Conservation (phyloP, 1,140 invertebrate genomes). For the Lepidotrigona ventralis region DNA sequence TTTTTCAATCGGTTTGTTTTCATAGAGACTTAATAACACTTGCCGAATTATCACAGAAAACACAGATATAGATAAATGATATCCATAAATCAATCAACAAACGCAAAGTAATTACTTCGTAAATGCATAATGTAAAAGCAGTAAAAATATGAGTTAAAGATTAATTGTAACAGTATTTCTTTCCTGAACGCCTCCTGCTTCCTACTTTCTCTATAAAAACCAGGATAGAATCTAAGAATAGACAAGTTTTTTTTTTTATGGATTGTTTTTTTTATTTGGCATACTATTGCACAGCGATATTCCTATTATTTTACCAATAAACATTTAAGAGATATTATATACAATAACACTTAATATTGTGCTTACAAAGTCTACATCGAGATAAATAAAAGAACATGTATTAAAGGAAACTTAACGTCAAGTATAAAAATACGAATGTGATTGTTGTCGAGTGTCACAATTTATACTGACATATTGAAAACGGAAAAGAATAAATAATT, state of each 20-base stretch:
- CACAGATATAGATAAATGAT: background rate
- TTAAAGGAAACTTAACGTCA: constrained; percentile 12
- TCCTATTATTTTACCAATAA: constrained; percentile 7
- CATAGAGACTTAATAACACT: background rate
- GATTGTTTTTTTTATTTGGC: constrained; percentile 48
- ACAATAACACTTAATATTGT: constrained; percentile 20
- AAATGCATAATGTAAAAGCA: background rate
- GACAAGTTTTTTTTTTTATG: background rate
- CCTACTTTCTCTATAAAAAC: background rate
- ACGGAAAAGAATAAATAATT: background rate
- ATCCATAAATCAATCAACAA: constrained; percentile 27
- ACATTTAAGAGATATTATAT: constrained; percentile 57
- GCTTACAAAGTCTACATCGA: background rate
- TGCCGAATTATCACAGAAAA: background rate
- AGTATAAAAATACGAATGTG: constrained; percentile 8
- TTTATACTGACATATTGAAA: background rate
- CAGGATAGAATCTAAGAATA: background rate
- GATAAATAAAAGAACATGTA: background rate
- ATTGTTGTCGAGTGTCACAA: background rate
- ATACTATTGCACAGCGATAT: constrained; percentile 41
- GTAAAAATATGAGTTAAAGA: background rate
- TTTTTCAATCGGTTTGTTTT: background rate
- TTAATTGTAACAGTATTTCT: background rate
- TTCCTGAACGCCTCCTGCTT: background rate
- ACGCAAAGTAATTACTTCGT: background rate